Percentiles rank a stretch among this genome's conserved stretches.
Conservation (phyloP, 2,888 invertebrate species). For the Athalia rosae region DNA sequence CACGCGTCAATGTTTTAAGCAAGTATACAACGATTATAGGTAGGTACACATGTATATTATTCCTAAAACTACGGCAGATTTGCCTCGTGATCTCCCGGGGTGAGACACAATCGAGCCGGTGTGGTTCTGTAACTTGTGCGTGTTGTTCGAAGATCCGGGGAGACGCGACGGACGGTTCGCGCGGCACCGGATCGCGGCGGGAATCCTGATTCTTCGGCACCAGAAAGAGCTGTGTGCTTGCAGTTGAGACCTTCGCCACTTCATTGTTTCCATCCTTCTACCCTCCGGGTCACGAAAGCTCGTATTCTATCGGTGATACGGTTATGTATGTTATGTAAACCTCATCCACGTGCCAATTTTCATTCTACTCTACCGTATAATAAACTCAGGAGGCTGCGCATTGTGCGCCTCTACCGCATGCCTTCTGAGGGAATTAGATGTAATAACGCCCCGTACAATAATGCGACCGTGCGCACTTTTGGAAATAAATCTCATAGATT, state of each 20-base stretch:
- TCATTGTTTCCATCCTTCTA: not conserved
- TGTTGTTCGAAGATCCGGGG: slow-evolving; percentile 10
- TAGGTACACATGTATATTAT: not conserved
- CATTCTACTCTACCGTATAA: not conserved
- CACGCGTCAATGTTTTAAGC: not conserved
- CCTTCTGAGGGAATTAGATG: too few relatives aligned
- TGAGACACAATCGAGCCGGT: slow-evolving; percentile 43
- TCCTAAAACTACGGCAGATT: slow-evolving; percentile 35
- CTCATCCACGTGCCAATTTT: slow-evolving; percentile 24
- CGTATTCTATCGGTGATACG: too few relatives aligned
- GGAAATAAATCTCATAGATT: too few relatives aligned
- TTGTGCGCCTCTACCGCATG: not conserved
- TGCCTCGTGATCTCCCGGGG: slow-evolving; percentile 36
- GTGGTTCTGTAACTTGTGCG: not conserved
- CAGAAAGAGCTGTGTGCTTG: not conserved
- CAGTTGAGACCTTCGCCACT: not conserved
- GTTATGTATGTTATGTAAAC: slow-evolving; percentile 2
- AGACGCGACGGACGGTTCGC: slow-evolving; percentile 13
- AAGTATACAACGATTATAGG: not conserved
- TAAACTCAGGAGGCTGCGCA: slow-evolving; percentile 25
- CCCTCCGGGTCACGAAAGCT: not conserved
- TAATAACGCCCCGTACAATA: too few relatives aligned
- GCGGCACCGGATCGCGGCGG: slow-evolving; percentile 24
- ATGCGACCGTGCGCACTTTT: too few relatives aligned
- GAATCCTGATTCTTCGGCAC: not conserved